A percentile compares a stretch with the other conserved stretches of the same genome.
Conservation (phyloP, 2,888 invertebrate genomes). For the Malthinus seriepunctatus region DNA sequence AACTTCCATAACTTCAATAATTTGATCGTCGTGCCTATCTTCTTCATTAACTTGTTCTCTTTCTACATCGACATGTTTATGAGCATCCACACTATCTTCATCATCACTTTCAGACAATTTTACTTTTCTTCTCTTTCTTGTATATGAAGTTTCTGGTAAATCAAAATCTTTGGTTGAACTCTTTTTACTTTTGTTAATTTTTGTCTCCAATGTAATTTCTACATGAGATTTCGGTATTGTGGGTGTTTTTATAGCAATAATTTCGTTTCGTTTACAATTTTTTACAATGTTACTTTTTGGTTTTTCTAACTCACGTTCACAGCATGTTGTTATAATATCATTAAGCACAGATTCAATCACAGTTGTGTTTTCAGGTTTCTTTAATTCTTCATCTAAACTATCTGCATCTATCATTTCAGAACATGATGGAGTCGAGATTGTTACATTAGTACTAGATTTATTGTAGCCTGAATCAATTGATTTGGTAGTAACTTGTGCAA, state of each 20-base stretch:
- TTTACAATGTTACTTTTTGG: background rate
- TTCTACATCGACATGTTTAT: background rate
- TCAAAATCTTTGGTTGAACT: constrained; percentile 2
- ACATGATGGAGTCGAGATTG: constrained; percentile 33
- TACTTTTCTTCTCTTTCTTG: constrained; percentile 33
- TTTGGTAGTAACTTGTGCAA: constrained; percentile 11
- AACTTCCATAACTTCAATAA: constrained; percentile 28
- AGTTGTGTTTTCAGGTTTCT: no score
- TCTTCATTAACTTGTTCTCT: background rate
- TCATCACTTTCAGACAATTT: constrained; percentile 30
- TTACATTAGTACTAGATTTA: constrained; percentile 43
- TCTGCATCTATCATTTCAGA: constrained; percentile 17
- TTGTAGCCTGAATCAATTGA: constrained; percentile 46
- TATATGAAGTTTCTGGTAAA: constrained; percentile 38
- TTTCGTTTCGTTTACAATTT: background rate
- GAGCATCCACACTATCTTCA: constrained; percentile 13
- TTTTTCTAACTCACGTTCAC: background rate
- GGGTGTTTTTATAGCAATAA: background rate
- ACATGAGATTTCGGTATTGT: background rate
- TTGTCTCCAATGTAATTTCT: background rate
- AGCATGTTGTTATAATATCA: background rate
- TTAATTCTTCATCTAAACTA: constrained; percentile 23
- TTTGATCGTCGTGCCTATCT: background rate
- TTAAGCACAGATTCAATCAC: no score
- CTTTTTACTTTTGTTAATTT: background rate